Evolutionary conservation across 2,888 invertebrate genomes (phyloP), one percentile per base, ranked within the genome.

Genomic region (Trilocha varians): DNA sequence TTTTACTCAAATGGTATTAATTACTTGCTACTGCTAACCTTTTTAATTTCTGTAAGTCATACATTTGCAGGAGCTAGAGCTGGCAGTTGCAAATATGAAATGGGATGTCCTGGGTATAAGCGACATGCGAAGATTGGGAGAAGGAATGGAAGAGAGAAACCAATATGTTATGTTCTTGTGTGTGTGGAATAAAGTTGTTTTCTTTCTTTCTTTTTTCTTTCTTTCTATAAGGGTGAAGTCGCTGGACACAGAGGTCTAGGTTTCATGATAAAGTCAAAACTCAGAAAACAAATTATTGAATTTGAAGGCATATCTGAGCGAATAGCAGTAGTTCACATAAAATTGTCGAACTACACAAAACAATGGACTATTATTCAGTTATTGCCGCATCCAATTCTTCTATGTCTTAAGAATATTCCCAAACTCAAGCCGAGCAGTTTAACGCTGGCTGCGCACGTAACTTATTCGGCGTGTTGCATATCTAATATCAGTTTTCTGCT

Each of bases 391-490:
- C 25, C 25, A 25, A 25, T 3, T 25, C 8, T 9, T 2, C 4
- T 8, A 3, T 9, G 25, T 9, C 25, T 6, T 25, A 6, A 25
- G 4, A 3, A 44, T 44, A 39, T 42, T 43, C 38, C 42, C 47
- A 48, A 64, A 61, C 57, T 58, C 47, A 53, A 5, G 50, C 53
- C 46, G 53, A 49, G 45, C 46, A 42, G 44, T 66, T 66, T 57
- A 46, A 45, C 52, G 62, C 67, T 55, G 53, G 50, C 55, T 56
- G 54, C 11, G 60, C 56, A 47, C 44, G 46, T 52, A 64, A 64
- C 55, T 65, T 61, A 56, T 53, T 50, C 57, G 52, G 48, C 52
- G 46, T 50, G 50, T 50, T 59, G 59, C 64, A 61, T 62, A 63
- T 55, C 53, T 59, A 32, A 35, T 42, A 32, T 38, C 25, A 32